A percentile compares a stretch with the other conserved stretches of the same genome.
phyloP scores from a whole-genome alignment of 2,113 vertebrate species.

The Jacana jacana region DNA sequence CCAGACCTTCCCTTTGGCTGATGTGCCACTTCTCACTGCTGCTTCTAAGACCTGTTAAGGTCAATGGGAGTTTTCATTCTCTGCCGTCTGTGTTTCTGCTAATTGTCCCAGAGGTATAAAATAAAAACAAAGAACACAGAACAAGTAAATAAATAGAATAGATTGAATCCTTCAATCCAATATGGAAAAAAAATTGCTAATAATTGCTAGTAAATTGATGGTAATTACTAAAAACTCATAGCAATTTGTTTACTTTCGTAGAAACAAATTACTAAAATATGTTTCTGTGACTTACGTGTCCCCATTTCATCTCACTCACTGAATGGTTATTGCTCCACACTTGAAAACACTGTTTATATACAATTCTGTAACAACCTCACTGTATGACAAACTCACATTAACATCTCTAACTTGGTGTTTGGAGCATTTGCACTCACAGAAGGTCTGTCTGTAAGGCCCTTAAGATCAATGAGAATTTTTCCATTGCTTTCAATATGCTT shows the following conservation, averaged over 20 bases:
- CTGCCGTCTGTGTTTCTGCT: neutral
- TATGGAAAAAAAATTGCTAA: neutral
- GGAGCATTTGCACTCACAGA: slow-evolving; percentile 38
- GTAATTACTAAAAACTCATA: slow-evolving; percentile 7
- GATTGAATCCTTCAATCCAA: neutral
- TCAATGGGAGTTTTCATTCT: neutral
- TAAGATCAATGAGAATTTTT: neutral
- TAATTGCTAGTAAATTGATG: slow-evolving; percentile 15
- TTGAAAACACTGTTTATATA: slow-evolving; percentile 40
- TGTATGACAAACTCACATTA: neutral
- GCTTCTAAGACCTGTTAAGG: neutral
- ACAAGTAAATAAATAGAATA: neutral
- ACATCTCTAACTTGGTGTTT: neutral
- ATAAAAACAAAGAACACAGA: neutral
- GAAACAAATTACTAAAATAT: slow-evolving; percentile 52
- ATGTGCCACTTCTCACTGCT: neutral
- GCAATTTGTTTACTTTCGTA: slow-evolving; percentile 32
- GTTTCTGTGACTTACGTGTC: slow-evolving; percentile 46
- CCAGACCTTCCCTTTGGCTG: neutral
- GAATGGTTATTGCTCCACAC: neutral
- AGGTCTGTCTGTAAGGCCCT: slow-evolving; percentile 25
- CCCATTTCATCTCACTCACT: slow-evolving; percentile 9
- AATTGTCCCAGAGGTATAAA: neutral
- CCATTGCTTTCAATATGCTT: slow-evolving; percentile 34
- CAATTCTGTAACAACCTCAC: neutral